phyloP scores from a whole-genome alignment of 2,888 invertebrate genomes.

The Laspeyria flexula region DNA sequence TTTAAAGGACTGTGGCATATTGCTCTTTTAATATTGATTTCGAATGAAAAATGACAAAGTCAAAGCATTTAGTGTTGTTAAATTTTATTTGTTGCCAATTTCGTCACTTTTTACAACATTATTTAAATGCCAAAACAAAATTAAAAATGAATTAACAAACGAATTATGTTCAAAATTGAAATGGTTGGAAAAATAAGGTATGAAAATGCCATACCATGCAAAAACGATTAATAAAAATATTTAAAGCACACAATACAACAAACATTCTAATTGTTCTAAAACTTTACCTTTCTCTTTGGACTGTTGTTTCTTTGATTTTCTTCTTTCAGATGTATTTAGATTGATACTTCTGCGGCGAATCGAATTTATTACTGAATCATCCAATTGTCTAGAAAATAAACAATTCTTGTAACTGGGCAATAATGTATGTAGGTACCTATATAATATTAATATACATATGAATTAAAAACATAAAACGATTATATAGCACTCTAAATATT shows the following conservation, averaged over 20 bases:
- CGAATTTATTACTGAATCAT: constrained; percentile 90
- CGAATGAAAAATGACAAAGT: too few species aligned
- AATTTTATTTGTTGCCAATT: not conserved
- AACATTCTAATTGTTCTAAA: constrained; percentile 7
- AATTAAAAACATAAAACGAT: not conserved
- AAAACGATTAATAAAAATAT: constrained; percentile 15
- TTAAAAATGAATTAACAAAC: not conserved
- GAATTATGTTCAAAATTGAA: not conserved
- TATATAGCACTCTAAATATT: too few species aligned
- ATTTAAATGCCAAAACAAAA: not conserved
- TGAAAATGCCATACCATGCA: constrained; percentile 39
- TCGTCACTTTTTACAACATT: not conserved
- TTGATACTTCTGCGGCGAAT: constrained; percentile 85
- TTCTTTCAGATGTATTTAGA: constrained; percentile 87
- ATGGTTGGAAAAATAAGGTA: constrained; percentile 16
- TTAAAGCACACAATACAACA: constrained; percentile 34
- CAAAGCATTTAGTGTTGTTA: too few species aligned
- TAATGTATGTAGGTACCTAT: too few species aligned
- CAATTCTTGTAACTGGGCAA: too few species aligned
- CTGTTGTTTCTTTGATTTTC: constrained; percentile 88
- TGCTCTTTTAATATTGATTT: too few species aligned
- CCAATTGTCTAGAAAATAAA: constrained; percentile 86
- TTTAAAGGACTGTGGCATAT: too few species aligned
- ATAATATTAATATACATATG: not conserved
- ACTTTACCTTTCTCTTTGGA: constrained; percentile 90